Evolutionary conservation across 2,888 invertebrate genomes (phyloP).

Genomic region (Drosophila mimica): DNA sequence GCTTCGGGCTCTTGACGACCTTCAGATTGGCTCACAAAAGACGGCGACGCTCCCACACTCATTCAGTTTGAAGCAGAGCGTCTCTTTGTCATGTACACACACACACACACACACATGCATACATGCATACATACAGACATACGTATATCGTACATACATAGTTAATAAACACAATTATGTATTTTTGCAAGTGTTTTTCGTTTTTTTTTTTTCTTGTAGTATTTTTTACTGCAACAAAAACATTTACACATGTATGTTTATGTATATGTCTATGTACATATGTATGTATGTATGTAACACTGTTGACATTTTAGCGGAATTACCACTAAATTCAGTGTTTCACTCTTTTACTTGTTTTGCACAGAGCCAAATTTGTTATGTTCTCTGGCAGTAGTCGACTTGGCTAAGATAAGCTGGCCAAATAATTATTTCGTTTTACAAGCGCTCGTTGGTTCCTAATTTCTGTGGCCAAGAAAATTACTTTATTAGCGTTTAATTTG

Average conservation of each 20-base stretch:
- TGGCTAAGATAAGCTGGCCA: neutral
- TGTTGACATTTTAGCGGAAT: neutral
- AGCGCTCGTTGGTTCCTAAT: neutral
- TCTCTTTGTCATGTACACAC: slow-evolving; percentile 2
- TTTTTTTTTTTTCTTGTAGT: neutral
- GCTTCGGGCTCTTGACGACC: slow-evolving; percentile 55
- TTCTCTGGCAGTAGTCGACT: neutral
- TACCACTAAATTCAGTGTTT: no score
- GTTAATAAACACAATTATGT: neutral
- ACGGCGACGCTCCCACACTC: slow-evolving; percentile 58
- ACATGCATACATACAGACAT: neutral
- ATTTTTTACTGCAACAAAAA: slow-evolving; percentile 10
- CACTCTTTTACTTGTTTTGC: neutral
- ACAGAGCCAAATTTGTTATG: neutral
- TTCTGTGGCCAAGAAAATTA: neutral
- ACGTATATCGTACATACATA: neutral
- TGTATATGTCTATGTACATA: neutral
- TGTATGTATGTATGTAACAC: neutral
- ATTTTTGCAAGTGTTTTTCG: slow-evolving; percentile 18
- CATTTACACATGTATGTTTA: neutral
- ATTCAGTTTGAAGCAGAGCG: slow-evolving; percentile 21
- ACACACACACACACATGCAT: neutral
- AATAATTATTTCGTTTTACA: neutral
- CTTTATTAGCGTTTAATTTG: neutral
- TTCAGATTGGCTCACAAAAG: slow-evolving; percentile 61